Percentiles rank a stretch among this genome's conserved stretches.
phyloP scores from a whole-genome alignment of 2,113 vertebrate species.

The Ceyx margarethae region DNA sequence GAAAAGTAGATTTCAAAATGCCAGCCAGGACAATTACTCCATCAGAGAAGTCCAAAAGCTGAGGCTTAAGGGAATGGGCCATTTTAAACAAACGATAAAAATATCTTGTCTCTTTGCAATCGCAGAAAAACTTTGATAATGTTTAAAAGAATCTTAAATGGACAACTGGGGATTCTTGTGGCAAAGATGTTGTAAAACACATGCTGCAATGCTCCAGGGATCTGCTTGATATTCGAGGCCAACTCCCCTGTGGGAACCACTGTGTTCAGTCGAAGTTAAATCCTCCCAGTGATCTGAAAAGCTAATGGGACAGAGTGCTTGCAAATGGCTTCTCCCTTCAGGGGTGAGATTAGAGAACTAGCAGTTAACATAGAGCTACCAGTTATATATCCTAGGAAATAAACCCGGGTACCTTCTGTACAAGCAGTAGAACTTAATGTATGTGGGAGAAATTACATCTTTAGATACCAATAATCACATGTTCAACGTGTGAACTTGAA shows the following conservation, averaged over 20 bases:
- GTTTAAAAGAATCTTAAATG: background rate
- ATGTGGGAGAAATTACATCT: background rate
- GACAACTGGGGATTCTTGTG: background rate
- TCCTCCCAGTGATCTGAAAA: background rate
- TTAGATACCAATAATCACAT: background rate
- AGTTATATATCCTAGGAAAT: background rate
- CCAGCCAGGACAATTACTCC: background rate
- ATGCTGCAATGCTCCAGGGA: background rate
- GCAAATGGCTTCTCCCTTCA: conserved; percentile 1
- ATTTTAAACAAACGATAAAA: background rate
- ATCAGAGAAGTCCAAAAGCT: background rate
- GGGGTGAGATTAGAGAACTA: background rate
- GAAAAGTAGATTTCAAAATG: background rate
- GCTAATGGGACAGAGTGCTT: conserved; percentile 19
- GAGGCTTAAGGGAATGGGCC: background rate
- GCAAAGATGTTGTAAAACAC: background rate
- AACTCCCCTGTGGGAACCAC: background rate
- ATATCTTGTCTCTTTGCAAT: background rate
- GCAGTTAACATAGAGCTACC: background rate
- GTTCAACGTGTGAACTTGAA: background rate
- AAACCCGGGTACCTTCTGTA: background rate
- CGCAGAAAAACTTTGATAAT: background rate
- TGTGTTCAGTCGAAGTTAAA: background rate
- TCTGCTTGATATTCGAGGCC: background rate
- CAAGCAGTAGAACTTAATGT: accelerated